Evolutionary conservation across 2,797 vertebrate genomes (phyloP).

Genomic region (Psittacula echo): DNA sequence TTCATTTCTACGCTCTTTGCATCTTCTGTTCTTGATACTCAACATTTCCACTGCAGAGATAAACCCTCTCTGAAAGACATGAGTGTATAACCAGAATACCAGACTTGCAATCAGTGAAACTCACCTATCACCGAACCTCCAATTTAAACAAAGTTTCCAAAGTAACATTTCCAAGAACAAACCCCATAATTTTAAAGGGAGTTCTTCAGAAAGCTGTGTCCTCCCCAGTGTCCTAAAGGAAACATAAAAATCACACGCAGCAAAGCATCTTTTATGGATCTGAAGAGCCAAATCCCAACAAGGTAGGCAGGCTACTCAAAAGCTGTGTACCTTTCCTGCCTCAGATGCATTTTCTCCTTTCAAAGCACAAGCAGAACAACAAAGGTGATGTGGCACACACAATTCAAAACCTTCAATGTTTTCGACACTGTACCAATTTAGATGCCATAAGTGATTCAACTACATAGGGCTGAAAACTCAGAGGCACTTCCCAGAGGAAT

Average conservation of each 20-base stretch:
- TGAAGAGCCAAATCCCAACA: not conserved
- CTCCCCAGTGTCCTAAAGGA: not conserved
- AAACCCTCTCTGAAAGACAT: not conserved
- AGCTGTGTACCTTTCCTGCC: accelerated
- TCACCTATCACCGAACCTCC: not conserved
- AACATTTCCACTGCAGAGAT: not conserved
- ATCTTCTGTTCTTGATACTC: not conserved
- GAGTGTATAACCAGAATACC: not conserved
- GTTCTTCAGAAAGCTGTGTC: not conserved
- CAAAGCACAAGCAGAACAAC: not conserved
- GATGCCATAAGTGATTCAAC: not conserved
- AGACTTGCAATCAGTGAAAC: not conserved
- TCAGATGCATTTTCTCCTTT: not conserved
- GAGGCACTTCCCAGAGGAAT: not conserved
- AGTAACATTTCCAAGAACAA: not conserved
- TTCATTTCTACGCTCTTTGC: not conserved
- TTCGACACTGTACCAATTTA: not conserved
- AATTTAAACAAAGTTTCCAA: not conserved
- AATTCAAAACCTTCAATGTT: not conserved
- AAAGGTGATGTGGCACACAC: not conserved
- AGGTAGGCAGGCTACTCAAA: not conserved
- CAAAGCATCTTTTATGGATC: not conserved
- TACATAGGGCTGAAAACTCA: not conserved
- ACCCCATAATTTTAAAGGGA: not conserved
- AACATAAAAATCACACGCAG: not conserved